Evolutionary conservation across 2,888 invertebrate species (phyloP).

Genomic region (Nemotelus nigrinus): DNA sequence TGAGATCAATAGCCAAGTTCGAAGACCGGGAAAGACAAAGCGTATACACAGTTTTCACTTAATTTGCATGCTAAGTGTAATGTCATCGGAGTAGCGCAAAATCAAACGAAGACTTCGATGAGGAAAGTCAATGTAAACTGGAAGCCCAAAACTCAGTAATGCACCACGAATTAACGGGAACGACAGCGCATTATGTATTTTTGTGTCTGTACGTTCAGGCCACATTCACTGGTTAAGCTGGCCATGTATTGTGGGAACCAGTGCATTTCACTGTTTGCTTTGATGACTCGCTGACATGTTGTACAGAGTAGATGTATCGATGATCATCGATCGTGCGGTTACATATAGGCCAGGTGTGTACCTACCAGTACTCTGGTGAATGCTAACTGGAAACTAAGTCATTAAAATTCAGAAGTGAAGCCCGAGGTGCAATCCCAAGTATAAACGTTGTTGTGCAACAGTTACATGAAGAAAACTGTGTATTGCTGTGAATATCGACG

Average conservation of each 20-base stretch:
- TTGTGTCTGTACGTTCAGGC: neutral
- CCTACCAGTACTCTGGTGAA: neutral
- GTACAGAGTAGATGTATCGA: neutral
- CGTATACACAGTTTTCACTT: conserved; percentile 27
- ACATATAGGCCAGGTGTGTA: conserved; percentile 34
- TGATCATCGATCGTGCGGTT: conserved; percentile 27
- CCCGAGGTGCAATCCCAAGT: conserved; percentile 39
- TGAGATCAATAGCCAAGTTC: conserved; percentile 2
- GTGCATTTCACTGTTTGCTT: conserved; percentile 26
- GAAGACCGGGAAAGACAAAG: neutral
- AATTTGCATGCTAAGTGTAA: conserved; percentile 42
- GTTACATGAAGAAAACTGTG: neutral
- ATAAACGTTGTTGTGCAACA: conserved; percentile 13
- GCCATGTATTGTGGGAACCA: conserved; percentile 29
- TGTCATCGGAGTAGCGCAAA: conserved; percentile 19
- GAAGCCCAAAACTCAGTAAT: neutral
- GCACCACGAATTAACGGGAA: conserved; percentile 42
- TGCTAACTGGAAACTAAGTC: conserved; percentile 1
- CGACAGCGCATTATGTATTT: neutral
- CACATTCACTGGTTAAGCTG: neutral
- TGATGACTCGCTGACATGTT: conserved; percentile 39
- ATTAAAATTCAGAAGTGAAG: conserved; percentile 40
- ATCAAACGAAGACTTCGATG: conserved; percentile 10
- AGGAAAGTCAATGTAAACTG: neutral
- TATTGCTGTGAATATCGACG: neutral